Evolutionary conservation across 2,797 vertebrate genomes (phyloP), one percentile per base, ranked within the genome.

Genomic region (Peromyscus attwateri): DNA sequence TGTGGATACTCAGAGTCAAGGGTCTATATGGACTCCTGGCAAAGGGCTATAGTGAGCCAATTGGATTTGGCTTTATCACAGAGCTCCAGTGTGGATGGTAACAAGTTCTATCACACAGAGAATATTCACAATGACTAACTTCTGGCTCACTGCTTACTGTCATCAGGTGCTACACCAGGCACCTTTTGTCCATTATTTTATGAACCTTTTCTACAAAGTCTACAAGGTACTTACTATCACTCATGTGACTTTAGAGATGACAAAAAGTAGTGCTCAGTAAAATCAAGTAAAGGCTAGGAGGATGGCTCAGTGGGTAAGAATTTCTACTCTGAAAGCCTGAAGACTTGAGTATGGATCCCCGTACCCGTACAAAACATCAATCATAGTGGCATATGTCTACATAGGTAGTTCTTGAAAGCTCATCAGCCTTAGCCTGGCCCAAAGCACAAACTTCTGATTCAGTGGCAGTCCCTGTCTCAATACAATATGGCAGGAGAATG

Each of bases 191-290:
- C 23, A 64, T 62, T 77, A 43, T 75, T 49, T 87, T 82, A 91
- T 71, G 62, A 80, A 71, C 73, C 68, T 92, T 91, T 21, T 88
- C 29, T 93, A 66, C 11, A 88, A 66, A 88, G 16, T 79, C 84
- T 92, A 10, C 25, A 79, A 31, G 55, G 5, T 81, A 77, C 11
- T 37, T 79, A 57, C 19, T 66, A 25, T 55, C 84, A 92, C 11
- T 75, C n/a, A n/a, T 57, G 9, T 60, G 14, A 66, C 71, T 85
- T 91, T 94, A 90, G 34, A 83, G n/a, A 77, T 73, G 27, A 91
- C 43, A 49, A 93, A 57, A 92, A n/a, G 3, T 23, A 55, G 37
- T 71, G 84, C 9, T n/a, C 21, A 71, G 6, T 55, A 57, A 64
- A 23, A 37, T 21, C 43, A 64, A 90, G 46, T 37, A 84, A 62